Evolutionary conservation across 2,888 invertebrate species (phyloP).

Genomic region (Pinctada fucata): DNA sequence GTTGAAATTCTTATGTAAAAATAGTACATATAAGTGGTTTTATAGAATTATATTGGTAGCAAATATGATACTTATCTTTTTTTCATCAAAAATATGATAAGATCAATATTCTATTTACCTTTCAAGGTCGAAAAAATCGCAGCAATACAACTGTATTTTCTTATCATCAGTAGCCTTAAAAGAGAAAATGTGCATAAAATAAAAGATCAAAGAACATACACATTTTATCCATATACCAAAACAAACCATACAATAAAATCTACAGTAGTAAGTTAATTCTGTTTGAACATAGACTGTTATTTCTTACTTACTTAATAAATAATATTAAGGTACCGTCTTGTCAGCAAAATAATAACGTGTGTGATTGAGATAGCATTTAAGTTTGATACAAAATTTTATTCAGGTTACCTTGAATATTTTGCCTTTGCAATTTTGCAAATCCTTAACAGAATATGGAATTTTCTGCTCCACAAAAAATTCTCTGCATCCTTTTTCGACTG

Average conservation of each 20-base stretch:
- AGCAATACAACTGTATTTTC: conserved; percentile 50
- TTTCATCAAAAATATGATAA: too few species aligned
- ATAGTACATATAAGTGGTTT: not conserved
- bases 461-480: conserved; percentile 56
- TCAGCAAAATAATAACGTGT: too few species aligned
- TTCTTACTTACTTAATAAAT: too few species aligned
- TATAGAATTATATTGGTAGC: not conserved
- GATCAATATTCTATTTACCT: conserved; percentile 35
- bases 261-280: too few species aligned
- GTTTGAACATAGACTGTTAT: too few species aligned
- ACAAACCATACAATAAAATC: too few species aligned
- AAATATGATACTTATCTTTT: too few species aligned
- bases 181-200: not conserved
- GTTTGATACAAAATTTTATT: too few species aligned
- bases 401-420: conserved; percentile 45
- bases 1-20: not conserved
- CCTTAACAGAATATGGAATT: conserved; percentile 49
- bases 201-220: too few species aligned
- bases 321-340: too few species aligned
- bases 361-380: too few species aligned
- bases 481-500: conserved; percentile 47
- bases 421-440: conserved; percentile 42
- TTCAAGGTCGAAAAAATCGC: conserved; percentile 53
- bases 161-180: conserved; percentile 53
- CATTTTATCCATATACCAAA: too few species aligned